phyloP scores from a whole-genome alignment of 2,888 invertebrate species.

The Drosophila borealis region DNA sequence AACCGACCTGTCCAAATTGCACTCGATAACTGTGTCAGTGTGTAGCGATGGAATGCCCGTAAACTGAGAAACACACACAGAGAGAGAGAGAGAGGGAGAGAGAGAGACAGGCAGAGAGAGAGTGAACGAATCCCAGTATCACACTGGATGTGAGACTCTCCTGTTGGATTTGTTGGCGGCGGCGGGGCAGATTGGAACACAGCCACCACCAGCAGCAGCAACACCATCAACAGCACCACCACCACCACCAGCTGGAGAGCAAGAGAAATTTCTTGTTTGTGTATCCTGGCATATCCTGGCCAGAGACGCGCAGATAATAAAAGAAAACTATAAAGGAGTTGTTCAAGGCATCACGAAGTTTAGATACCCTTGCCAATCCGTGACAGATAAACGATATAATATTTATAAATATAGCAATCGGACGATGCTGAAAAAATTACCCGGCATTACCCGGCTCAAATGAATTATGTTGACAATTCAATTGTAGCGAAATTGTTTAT shows the following conservation, averaged over 20 bases:
- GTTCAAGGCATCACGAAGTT: not conserved
- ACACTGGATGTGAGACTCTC: slow-evolving; percentile 54
- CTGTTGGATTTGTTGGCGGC: slow-evolving; percentile 49
- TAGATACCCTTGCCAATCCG: not conserved
- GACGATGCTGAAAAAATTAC: no score
- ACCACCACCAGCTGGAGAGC: slow-evolving; percentile 19
- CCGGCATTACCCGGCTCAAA: no score
- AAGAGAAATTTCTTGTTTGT: slow-evolving; percentile 13
- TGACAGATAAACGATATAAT: no score
- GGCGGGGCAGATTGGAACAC: slow-evolving; percentile 39
- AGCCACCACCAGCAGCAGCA: slow-evolving; percentile 40
- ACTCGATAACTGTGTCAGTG: slow-evolving; percentile 84
- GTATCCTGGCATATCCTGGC: slow-evolving; percentile 28
- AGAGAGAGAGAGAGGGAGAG: not conserved
- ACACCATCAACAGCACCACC: slow-evolving; percentile 21
- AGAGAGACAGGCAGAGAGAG: not conserved
- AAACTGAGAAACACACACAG: slow-evolving; percentile 20
- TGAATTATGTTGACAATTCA: no score
- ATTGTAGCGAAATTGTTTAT: no score
- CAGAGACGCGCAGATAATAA: slow-evolving; percentile 50
- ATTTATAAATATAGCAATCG: no score
- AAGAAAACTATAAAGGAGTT: slow-evolving; percentile 1
- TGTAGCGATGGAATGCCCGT: slow-evolving; percentile 67
- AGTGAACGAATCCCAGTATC: slow-evolving; percentile 34
- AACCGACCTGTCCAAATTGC: slow-evolving; percentile 84